Base-by-base conservation (phyloP, 2,113 vertebrate genomes). In the Trogon surrucura region DNA sequence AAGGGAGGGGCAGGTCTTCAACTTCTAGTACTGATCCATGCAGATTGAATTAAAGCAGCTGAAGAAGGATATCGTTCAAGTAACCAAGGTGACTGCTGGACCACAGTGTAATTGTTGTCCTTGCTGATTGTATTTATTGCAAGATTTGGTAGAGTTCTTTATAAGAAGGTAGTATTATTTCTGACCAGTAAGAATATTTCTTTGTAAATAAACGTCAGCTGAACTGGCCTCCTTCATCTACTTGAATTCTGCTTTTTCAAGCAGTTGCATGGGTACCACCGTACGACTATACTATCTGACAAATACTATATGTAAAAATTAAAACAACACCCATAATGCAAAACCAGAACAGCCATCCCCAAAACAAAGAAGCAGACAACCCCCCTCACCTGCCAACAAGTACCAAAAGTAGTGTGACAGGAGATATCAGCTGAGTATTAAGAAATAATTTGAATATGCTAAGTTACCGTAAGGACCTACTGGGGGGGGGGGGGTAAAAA, bases 331-430 rank as follows among this genome's bases (percentile, higher is more conserved):
- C 27, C 13, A 29, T 69, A 47, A 65, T 3, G 14, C 13, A 51
- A 36, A 73, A 77, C 8, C 47, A n/a, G 15, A 57, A n/a, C 10
- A 29, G 29, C 16, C 18, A 53, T 3, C 1, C 9, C 5, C 36
- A 23, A 51, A 81, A 50, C 11, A 62, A 69, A 41, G 50, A 21
- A 62, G 27, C n/a, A 85, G 45, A 67, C 44, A 85, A 44, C 3
- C 15, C 3, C 3, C 26, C 5, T 5, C 2, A 7, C 22, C 9
- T 5, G 2, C 25, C 16, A 77, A 36, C 6, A 61, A 26, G 13
- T 60, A 65, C 29, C 27, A 51, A 29, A 81, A 86, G 44, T 16
- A 38, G 14, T 27, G 30, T 78, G 73, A 27, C 47, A 34, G 47
- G 75, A 70, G 15, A 34, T 73, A 22, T 3, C 16, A 62, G 14